These are phyloP conservation scores for Athene cunicularia DNA, from an alignment of 2,113 vertebrate species.

Conservation along the genomic window DNA sequence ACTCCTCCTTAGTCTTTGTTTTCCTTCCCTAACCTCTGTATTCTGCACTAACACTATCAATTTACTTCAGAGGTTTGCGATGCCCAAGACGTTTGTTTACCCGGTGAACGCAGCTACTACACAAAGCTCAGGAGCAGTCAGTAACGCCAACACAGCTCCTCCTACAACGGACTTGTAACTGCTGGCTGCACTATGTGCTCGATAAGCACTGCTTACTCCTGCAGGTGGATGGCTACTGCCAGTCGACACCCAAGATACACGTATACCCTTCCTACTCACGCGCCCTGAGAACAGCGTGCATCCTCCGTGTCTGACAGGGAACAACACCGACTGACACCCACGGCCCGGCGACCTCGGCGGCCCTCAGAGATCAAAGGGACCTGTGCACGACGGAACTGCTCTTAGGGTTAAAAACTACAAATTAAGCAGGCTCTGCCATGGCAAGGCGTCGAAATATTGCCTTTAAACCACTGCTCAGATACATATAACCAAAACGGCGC, in stretches of 20 bases:
- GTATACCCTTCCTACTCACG: background rate
- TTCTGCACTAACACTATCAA: background rate
- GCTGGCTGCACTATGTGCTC: background rate
- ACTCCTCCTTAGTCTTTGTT: background rate
- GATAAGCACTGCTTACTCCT: background rate
- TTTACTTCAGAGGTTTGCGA: background rate
- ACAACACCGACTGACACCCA: rapidly evolving
- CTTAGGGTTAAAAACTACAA: background rate
- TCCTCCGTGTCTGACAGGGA: background rate
- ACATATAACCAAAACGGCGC: rapidly evolving
- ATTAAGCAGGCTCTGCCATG: background rate
- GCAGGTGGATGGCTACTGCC: background rate
- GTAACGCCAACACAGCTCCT: background rate
- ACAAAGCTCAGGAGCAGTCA: background rate
- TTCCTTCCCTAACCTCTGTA: background rate
- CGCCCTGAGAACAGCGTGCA: rapidly evolving
- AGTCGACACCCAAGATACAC: background rate
- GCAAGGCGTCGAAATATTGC: background rate
- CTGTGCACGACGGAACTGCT: rapidly evolving
- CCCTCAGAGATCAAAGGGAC: background rate
- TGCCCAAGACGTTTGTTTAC: background rate
- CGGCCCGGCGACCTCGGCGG: background rate
- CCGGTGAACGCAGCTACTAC: background rate
- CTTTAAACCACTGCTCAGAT: background rate
- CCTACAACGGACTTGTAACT: background rate